Base-by-base conservation (phyloP, 37 sponge, comb jelly and placozoan species). In the Tethya wilhelma region DNA sequence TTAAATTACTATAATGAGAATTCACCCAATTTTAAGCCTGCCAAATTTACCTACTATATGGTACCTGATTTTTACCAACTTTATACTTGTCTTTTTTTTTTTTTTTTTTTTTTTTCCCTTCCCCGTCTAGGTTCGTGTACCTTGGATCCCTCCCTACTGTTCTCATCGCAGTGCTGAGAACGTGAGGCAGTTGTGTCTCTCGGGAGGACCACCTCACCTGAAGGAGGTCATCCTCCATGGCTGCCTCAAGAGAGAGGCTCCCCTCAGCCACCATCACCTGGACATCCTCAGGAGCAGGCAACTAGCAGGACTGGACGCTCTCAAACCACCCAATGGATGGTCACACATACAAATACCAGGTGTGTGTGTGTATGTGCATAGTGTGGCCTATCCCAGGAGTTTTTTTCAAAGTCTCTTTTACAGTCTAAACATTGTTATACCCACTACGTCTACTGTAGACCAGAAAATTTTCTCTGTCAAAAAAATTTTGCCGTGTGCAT, bases 341-440 rank as follows among this genome's bases (percentile, higher is more conserved):
- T 91, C 95, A 28, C 67, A 83, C 74, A 91, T 95, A 25, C 59
- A 83, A 2, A 93, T 95, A n/a, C 98, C 98, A 26, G 78, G 95
- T 95, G 68, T 32, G 79, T 64, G 44, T 5, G 28, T 9, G 53
- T 9, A 14, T 19, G 53, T 9, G n/a, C n/a, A n/a, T n/a, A n/a
- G n/a, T n/a, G n/a, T n/a, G n/a, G n/a, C n/a, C n/a, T n/a, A n/a
- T n/a, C n/a, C n/a, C n/a, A n/a, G n/a, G n/a, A n/a, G n/a, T n/a
- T n/a, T n/a, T n/a, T n/a, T n/a, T n/a, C n/a, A n/a, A n/a, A n/a
- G n/a, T n/a, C n/a, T n/a, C n/a, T n/a, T n/a, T n/a, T n/a, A n/a
- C n/a, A n/a, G n/a, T n/a, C n/a, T n/a, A n/a, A n/a, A n/a, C n/a
- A n/a, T n/a, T n/a, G n/a, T n/a, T n/a, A n/a, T n/a, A n/a, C n/a